Base-by-base conservation (phyloP, 2,113 vertebrate species). In the Phylloscopus trochiloides region DNA sequence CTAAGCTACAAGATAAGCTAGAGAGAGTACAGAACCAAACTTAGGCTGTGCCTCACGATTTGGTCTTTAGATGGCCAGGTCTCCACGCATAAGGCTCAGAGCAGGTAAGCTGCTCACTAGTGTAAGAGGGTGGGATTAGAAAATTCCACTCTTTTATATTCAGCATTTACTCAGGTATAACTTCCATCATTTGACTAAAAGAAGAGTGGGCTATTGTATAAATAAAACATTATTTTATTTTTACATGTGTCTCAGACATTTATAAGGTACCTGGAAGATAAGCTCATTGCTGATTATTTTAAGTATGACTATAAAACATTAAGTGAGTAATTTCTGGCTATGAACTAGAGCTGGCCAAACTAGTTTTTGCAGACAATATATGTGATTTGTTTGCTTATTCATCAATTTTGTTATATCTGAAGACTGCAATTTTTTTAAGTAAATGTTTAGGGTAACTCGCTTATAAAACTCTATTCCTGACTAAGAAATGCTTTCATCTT, bases 241-340 rank as follows among this genome's bases (percentile, higher is more conserved):
- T 79, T 70, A 70, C 63, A 81, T 71, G 9, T 78, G 38, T 38
- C 47, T 92, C 88, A 95, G 94, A 90, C 66, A 42, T 52, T 70
- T 52, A 45, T 48, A 92, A 74, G n/a, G 15, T 75, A 48, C 45
- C 14, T 79, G 26, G 38, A 59, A 92, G 24, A 83, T 71, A 83
- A 88, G 29, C 63, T 47, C 17, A 42, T 48, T 73, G 62, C 54
- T 90, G 22, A 38, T 86, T 92, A 76, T 81, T 79, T 85, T 45
- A 71, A 91, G 40, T 40, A 63, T 55, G 42, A 73, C 38, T 83
- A 45, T 54, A 78, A 93, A 95, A 26, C n/a, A 54, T 2, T 1
- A 73, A 90, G 21, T 66, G 58, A 88, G n/a, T 92, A 51, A 88
- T 67, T 94, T 91, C 45, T 77, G 51, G 24, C 32, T 77, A 70